Evolutionary conservation across 2,797 vertebrate genomes (phyloP), one percentile per base, ranked within the genome.

Genomic region (Sebastes iracundus): DNA sequence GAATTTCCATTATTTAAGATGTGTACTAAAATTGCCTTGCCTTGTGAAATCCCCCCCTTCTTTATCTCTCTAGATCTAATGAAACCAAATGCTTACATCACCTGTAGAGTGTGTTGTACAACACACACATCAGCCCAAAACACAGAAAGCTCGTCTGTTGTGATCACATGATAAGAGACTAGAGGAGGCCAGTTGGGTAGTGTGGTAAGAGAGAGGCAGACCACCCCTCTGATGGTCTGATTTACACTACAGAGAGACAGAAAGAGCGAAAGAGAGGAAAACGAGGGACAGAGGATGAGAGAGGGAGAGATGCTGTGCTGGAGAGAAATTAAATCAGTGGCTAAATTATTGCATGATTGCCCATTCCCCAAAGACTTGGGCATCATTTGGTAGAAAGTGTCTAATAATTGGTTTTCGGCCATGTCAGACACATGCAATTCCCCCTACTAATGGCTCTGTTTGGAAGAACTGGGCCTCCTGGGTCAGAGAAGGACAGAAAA

Each of bases 391-490:
- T 97, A 96, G 97, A 98, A 99, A 99, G 98, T 98, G 97, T 98
- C 97, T 97, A 98, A 98, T 99, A 99, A 99, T 99, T 99, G 97
- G 96, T 98, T 99, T 99, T 98, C 96, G 97, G 96, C 97, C 95
- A 90, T 99, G 97, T 99, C 97, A 98, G 97, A 97, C 97, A 98
- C 97, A 98, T 96, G 96, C 97, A 98, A 97, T 98, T 97, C 97
- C 97, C 96, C 94, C 94, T 96, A 94, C 96, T 98, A 98, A 98
- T 97, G 97, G 97, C 96, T 97, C 85, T 96, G 96, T 97, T 96
- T 97, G 96, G 95, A 95, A 96, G 96, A 95, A 95, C 93, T 89
- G 90, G 96, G 96, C 97, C 98, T 97, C 97, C 92, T 95, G 97
- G 97, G 97, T 98, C 97, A 97, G 92, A 92, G 82, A 92, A 96